Evolutionary conservation across 2,888 invertebrate species (phyloP), one percentile per base, ranked within the genome.

Genomic region (Gryllus longicercus): DNA sequence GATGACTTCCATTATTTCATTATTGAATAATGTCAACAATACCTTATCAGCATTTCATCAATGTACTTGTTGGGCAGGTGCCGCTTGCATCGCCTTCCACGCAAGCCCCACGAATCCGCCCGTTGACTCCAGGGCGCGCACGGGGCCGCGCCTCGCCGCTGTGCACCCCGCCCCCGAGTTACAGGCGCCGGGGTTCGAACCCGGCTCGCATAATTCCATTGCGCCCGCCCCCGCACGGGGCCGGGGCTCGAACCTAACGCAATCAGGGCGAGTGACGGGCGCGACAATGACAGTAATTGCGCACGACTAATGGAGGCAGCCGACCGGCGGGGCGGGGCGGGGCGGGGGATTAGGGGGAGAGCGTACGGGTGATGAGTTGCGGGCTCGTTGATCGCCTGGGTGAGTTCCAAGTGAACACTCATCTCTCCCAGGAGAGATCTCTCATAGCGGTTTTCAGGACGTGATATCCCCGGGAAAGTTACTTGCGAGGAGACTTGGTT

Each of bases 211-310:
- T 63, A 63, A 63, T 63, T 63, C 63, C 63, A 63, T 63, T 63
- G 63, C 63, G n/a, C n/a, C 14, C n/a, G 16, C 16, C 63, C 63
- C 63, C 63, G 14, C n/a, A 14, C 63, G 4, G 12, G 11, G 16
- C n/a, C 63, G 63, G 63, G 63, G 63, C n/a, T 63, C 63, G 63
- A 63, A 63, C 63, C 63, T 63, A 63, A 63, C 63, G 63, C 63
- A 63, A 63, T 63, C 63, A 63, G 63, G n/a, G 12, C 16, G 63
- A 63, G 63, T 63, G 63, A 63, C 63, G 63, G 16, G 14, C 63
- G 14, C 63, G 16, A 63, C 63, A 63, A 63, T 63, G 63, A 63
- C 63, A 63, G 63, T 63, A 63, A 63, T 63, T 63, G 63, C 63
- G 63, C 63, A n/a, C 14, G 63, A 63, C 63, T 63, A 63, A 63